phyloP scores from a whole-genome alignment of 2,888 invertebrate genomes.

The Poecilus cupreus region DNA sequence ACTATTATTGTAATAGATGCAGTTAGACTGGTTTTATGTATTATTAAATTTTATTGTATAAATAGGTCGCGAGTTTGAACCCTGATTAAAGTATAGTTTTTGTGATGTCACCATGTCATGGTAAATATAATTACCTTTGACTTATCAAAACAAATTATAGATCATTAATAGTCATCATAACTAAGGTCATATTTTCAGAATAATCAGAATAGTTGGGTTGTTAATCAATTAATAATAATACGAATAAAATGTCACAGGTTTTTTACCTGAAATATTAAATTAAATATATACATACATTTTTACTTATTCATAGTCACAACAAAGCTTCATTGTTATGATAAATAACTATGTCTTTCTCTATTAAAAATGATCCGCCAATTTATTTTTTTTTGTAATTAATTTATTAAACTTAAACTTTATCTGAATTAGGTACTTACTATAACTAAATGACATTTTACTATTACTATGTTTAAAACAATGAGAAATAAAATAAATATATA shows the following conservation, averaged over 20 bases:
- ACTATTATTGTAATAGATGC: background rate
- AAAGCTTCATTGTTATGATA: too few relatives aligned
- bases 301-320: too few relatives aligned
- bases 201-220: background rate
- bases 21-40: background rate
- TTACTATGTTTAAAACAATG: too few relatives aligned
- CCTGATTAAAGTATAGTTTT: background rate
- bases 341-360: too few relatives aligned
- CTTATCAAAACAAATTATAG: constrained; percentile 2
- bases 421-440: too few relatives aligned
- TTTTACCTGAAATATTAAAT: background rate
- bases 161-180: background rate
- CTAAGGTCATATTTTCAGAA: constrained; percentile 11
- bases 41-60: background rate
- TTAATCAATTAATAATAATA: background rate
- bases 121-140: constrained; percentile 17
- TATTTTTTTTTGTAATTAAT: too few relatives aligned
- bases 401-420: too few relatives aligned
- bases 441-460: too few relatives aligned
- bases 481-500: too few relatives aligned
- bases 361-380: too few relatives aligned
- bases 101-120: constrained; percentile 16
- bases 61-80: background rate
- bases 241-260: background rate
- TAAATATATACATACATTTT: too few relatives aligned